A percentile compares a stretch with the other conserved stretches of the same genome.
These are phyloP conservation scores for Tichodroma muraria DNA, from an alignment of 2,113 vertebrate species.

Conservation along the genomic window DNA sequence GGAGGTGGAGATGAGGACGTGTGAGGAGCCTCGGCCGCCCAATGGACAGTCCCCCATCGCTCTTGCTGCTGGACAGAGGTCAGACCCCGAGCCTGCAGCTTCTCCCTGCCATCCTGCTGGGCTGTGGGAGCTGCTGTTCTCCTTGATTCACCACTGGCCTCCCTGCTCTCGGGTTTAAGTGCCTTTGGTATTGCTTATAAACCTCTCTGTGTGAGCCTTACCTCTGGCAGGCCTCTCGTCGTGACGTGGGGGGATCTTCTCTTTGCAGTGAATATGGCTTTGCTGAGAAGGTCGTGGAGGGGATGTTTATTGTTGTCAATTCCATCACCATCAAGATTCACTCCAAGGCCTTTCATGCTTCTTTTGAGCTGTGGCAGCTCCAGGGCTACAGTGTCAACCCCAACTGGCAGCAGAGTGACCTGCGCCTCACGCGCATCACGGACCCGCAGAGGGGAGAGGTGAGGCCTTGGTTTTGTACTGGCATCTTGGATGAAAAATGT, in stretches of 20 bases:
- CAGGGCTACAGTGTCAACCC: constrained; percentile 97
- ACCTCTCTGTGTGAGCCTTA: not conserved
- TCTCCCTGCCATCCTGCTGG: not conserved
- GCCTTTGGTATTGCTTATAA: not conserved
- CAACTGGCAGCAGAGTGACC: constrained; percentile 90
- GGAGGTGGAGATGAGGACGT: constrained; percentile 97
- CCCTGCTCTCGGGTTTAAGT: not conserved
- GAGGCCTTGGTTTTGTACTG: not conserved
- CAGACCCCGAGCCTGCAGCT: not conserved
- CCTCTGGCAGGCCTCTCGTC: not conserved
- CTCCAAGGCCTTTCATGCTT: constrained; percentile 92
- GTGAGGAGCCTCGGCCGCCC: constrained; percentile 91
- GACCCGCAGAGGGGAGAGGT: constrained; percentile 91
- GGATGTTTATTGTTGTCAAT: constrained; percentile 96
- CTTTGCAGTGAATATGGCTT: constrained; percentile 91
- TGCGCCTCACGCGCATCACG: constrained; percentile 89
- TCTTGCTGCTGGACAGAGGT: constrained; percentile 95
- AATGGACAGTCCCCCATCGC: constrained; percentile 97
- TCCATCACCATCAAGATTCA: constrained; percentile 97
- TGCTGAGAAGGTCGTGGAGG: constrained; percentile 98
- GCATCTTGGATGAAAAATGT: not conserved
- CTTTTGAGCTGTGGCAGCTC: constrained; percentile 96
- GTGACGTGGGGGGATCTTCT: not conserved
- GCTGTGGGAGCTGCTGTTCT: not conserved
- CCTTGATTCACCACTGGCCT: not conserved